Base-by-base conservation (phyloP, 2,888 invertebrate genomes). In the Folsomia candida region DNA sequence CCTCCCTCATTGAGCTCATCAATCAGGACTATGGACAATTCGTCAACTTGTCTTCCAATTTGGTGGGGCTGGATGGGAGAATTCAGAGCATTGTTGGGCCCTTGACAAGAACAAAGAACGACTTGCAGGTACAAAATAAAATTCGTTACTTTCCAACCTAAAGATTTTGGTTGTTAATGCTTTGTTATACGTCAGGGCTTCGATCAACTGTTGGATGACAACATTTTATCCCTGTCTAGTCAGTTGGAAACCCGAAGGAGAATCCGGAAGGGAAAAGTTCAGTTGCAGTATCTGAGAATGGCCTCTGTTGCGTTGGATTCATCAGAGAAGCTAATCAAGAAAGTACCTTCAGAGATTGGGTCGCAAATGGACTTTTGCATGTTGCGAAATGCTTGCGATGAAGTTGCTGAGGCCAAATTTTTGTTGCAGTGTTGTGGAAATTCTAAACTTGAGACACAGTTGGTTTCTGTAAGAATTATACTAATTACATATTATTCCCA, bases 11-110 rank as follows among this genome's bases (percentile, higher is more conserved):
- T 78, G 97, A 98, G 83, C 88, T 98, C 6, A 95, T 98, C 79
- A 98, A 98, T 84, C 93, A 94, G 82, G 97, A 99, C 83, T 99
- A 98, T 82, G 95, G 94, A 2, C 96, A 97, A 83, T 98, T 98
- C 85, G 96, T 98, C 4, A 96, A 95, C 85, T 86, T 99, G 60
- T 97, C 97, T 3, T 94, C 94, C 60, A 96, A 96, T 83, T 86
- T 98, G 78, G 95, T 95, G 76, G 95, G 95, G 6, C 86, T 97
- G 77, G 94, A 94, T 84, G 91, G 92, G 81, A 90, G 91, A 28
- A 94, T 97, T 76, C 87, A 88, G 70, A 90, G 90, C 81, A 88
- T 97, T 74, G 89, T 91, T 81, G 85, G 87, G 67, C 95, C 96
- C 58, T 85, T 97, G 69, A 89, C 89, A 64, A 90, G 92, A 78